Evolutionary conservation across 2,888 invertebrate genomes (phyloP), one percentile per base, ranked within the genome.

Genomic region (Oscheius sp.): DNA sequence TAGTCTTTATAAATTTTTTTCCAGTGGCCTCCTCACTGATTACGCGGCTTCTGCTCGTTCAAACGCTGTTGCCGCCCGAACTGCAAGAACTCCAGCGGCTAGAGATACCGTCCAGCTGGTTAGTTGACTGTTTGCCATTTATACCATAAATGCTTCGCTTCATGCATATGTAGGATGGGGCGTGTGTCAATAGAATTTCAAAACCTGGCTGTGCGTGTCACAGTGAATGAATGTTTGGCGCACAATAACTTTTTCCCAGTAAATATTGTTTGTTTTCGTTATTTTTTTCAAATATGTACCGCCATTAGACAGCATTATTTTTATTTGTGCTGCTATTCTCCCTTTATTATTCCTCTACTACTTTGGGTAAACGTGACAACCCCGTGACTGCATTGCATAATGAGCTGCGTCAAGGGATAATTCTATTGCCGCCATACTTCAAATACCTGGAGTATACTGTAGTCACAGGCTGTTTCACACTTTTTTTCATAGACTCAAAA

Each of bases 31-130:
- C 69, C 91, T 97, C 7, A 94, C 94, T 18, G 96, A 97, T 90
- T 98, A 97, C 90, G 93, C 94, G 7, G 89, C 92, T 29, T 90
- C 91, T 12, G 92, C 94, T 64, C 92, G 93, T 5, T 93, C 93
- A 0, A 91, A 92, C 79, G 92, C 92, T 25, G 83, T 82, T 1
- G 92, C 92, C 3, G 95, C 96, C 0, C 92, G 96, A 74, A 96
- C 96, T 0, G 95, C 96, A 1, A 93, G 90, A 1, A 83, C 87
- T 7, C 86, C 86, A 21, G 85, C 86, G 61, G 79, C 77, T 23
- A 78, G 76, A 49, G 87, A 88, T 71, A 84, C 80, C n/a, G 81
- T 87, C 63, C 80, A 84, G 35, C 77, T 80, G 79, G 84, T 86
- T 45, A 61, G 72, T 58, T 12, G 43, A 0, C 18, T 25, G 69